Conservation (phyloP, 2,888 invertebrate species). For the Andricus curvator region DNA sequence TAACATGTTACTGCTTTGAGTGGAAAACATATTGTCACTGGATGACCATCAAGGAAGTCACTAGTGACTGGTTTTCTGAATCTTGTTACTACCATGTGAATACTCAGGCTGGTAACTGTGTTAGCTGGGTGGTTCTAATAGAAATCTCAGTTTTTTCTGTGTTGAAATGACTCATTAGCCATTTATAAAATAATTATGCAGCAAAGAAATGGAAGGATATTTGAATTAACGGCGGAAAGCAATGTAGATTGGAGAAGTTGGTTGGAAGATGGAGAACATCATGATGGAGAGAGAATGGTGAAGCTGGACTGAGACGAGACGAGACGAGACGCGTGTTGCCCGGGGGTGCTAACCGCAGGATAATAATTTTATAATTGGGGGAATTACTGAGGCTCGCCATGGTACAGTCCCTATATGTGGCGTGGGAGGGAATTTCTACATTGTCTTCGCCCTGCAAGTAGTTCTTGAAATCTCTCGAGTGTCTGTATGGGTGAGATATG, state of each 20-base stretch:
- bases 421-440: constrained; percentile 75
- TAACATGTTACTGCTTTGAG: too few relatives aligned
- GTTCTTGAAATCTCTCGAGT: constrained; percentile 64
- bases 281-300: too few relatives aligned
- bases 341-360: constrained; percentile 77
- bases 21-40: too few relatives aligned
- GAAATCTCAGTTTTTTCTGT: too few relatives aligned
- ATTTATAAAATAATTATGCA: constrained; percentile 32
- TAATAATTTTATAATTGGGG: constrained; percentile 78
- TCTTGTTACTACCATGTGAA: too few relatives aligned
- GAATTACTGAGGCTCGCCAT: constrained; percentile 76
- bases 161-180: too few relatives aligned
- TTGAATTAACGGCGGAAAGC: constrained; percentile 48
- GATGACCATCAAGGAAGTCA: too few relatives aligned
- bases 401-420: constrained; percentile 71
- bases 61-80: too few relatives aligned
- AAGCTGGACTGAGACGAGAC: constrained; percentile 47
- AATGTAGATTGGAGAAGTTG: constrained; percentile 42
- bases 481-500: constrained; percentile 75
- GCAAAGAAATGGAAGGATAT: constrained; percentile 27
- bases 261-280: constrained; percentile 54
- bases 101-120: too few relatives aligned
- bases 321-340: constrained; percentile 72
- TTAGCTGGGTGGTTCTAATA: too few relatives aligned
- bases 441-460: constrained; percentile 71